phyloP scores from a whole-genome alignment of 53 echinoderm and acorn worm species.

The Mesocentrotus franciscanus region DNA sequence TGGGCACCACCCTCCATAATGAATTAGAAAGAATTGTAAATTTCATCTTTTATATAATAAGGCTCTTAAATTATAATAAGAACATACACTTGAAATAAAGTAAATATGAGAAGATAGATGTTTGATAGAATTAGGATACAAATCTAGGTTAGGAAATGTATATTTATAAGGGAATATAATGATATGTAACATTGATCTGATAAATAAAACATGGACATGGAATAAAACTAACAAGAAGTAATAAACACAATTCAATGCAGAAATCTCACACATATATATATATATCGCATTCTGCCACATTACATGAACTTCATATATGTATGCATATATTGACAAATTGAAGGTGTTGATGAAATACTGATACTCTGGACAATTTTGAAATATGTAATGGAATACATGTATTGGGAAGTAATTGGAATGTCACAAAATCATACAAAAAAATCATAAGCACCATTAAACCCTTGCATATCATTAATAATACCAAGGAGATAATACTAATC shows the following conservation, averaged over 20 bases:
- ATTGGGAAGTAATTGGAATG: background rate
- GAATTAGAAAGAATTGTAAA: background rate
- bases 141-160: too few species aligned
- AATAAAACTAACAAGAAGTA: background rate
- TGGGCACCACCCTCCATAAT: background rate
- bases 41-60: background rate
- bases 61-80: background rate
- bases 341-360: background rate
- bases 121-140: too few species aligned
- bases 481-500: too few species aligned
- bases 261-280: background rate
- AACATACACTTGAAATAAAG: background rate
- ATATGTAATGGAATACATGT: background rate
- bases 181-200: too few species aligned
- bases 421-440: background rate
- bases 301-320: background rate
- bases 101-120: background rate
- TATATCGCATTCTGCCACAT: background rate
- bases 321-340: background rate
- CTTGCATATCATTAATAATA: background rate
- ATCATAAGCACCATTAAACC: background rate
- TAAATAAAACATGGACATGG: background rate
- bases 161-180: too few species aligned
- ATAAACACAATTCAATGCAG: background rate
- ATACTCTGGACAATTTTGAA: background rate